Conservation (phyloP, 2,113 vertebrate genomes). For the Fregetta grallaria region DNA sequence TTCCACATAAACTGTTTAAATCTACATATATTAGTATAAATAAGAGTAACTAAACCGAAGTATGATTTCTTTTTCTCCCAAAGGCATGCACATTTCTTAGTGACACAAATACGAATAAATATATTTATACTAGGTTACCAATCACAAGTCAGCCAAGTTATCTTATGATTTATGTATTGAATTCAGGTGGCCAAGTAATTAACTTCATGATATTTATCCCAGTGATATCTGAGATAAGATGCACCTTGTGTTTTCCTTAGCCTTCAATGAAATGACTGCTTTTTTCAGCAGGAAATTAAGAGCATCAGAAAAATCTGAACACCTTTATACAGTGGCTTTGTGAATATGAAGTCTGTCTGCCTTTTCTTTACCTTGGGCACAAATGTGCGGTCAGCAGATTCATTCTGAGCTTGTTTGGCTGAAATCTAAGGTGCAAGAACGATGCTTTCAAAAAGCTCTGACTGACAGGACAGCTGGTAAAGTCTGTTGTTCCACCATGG, state of each 20-base stretch:
- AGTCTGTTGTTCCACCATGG: not conserved
- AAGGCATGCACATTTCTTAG: not conserved
- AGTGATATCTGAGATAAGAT: not conserved
- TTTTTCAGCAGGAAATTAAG: conserved; percentile 7
- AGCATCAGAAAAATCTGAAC: not conserved
- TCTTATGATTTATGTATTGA: not conserved
- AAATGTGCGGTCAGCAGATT: not conserved
- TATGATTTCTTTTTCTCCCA: not conserved
- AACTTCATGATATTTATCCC: not conserved
- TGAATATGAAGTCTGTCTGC: not conserved
- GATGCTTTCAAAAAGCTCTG: not conserved
- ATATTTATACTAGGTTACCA: not conserved
- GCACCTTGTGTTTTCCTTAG: not conserved
- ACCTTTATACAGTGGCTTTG: not conserved
- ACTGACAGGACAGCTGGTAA: not conserved
- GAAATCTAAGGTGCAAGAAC: rapidly evolving
- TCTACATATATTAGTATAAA: conserved; percentile 4
- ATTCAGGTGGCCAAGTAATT: not conserved
- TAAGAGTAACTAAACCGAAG: not conserved
- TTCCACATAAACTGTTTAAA: not conserved
- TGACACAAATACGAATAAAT: not conserved
- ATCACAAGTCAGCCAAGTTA: not conserved
- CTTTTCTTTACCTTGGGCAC: not conserved
- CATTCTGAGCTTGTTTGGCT: not conserved
- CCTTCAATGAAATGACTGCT: not conserved